Percentiles rank a stretch among this genome's conserved stretches.
These are phyloP conservation scores for Nomia melanderi DNA, from an alignment of 1,140 invertebrate genomes.

Conservation along the genomic window DNA sequence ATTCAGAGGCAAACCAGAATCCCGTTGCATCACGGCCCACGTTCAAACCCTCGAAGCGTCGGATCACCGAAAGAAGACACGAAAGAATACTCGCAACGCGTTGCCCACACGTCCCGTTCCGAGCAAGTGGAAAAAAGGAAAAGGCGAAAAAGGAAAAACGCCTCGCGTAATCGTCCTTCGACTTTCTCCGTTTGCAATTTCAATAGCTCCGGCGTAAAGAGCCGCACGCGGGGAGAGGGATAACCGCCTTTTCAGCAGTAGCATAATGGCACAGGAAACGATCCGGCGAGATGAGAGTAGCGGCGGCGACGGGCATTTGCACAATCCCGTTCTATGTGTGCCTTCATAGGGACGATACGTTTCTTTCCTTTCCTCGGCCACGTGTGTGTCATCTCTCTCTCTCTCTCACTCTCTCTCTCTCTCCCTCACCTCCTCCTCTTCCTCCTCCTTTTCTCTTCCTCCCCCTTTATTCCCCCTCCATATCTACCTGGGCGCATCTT, in stretches of 20 bases:
- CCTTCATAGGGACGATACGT: slow-evolving; percentile 32
- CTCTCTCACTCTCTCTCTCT: slow-evolving; percentile 4
- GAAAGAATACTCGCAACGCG: too few species aligned
- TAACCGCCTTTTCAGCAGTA: slow-evolving; percentile 44
- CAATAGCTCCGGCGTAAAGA: slow-evolving; percentile 47
- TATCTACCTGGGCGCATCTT: neutral
- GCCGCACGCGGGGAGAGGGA: slow-evolving; percentile 28
- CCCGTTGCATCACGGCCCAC: too few species aligned
- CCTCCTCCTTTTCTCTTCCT: neutral
- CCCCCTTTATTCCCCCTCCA: neutral
- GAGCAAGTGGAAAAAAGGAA: too few species aligned
- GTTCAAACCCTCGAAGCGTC: too few species aligned
- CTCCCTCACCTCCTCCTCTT: neutral
- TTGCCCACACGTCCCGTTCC: too few species aligned
- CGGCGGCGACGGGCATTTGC: slow-evolving; percentile 50
- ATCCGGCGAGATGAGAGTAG: slow-evolving; percentile 56
- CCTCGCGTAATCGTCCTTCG: slow-evolving; percentile 34
- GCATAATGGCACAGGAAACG: slow-evolving; percentile 60
- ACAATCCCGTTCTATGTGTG: slow-evolving; percentile 52
- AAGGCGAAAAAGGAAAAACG: too few species aligned
- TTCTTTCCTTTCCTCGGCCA: slow-evolving; percentile 56
- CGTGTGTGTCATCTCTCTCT: slow-evolving; percentile 12
- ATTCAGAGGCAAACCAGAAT: too few species aligned
- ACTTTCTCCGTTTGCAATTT: slow-evolving; percentile 61
- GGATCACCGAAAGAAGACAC: too few species aligned